Evolutionary conservation across 2,888 invertebrate genomes (phyloP).

Genomic region (Lacanobia wlatinum): DNA sequence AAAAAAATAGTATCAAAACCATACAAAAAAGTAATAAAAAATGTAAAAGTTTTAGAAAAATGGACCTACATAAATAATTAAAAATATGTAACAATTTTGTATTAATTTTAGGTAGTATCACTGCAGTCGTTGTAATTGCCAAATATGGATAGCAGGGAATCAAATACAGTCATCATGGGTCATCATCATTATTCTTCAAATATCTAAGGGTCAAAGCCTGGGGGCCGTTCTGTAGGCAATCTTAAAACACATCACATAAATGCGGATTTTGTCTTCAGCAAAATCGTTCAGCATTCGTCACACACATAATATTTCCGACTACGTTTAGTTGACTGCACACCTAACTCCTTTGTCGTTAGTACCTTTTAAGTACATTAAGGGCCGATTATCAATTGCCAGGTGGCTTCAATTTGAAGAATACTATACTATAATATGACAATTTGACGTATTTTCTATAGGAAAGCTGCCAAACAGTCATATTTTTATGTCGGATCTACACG

Average conservation of each 20-base stretch:
- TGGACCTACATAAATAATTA: constrained; percentile 54
- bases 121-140: constrained; percentile 51
- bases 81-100: constrained; percentile 62
- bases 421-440: background rate
- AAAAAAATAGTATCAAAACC: constrained; percentile 25
- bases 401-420: background rate
- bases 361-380: constrained; percentile 1
- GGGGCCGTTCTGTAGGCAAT: background rate
- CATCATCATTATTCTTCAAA: background rate
- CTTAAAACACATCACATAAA: constrained; percentile 30
- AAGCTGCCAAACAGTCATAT: background rate
- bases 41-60: constrained; percentile 25
- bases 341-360: constrained; percentile 11
- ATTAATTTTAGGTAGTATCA: constrained; percentile 45
- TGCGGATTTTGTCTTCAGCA: constrained; percentile 27
- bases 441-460: background rate
- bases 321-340: background rate
- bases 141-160: constrained; percentile 64
- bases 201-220: background rate
- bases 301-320: background rate
- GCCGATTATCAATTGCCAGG: background rate
- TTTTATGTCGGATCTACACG: no score
- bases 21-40: constrained; percentile 9
- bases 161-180: background rate
- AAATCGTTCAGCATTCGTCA: background rate